Base-by-base conservation (phyloP, 1,140 invertebrate genomes). In the Muscidifurax raptorellus region DNA sequence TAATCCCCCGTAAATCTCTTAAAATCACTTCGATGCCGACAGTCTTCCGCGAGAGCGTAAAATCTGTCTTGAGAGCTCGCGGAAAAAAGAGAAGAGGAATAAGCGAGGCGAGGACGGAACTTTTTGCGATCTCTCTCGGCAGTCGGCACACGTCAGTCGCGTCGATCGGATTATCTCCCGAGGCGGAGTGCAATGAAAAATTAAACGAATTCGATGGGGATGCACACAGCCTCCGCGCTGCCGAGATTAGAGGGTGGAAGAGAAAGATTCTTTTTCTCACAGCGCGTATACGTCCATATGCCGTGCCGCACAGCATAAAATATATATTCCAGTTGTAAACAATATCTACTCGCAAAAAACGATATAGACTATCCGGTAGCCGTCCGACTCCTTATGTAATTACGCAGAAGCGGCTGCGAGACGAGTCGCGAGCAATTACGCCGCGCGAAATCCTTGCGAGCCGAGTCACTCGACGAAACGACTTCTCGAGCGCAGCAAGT, bases 121-220 rank as follows among this genome's bases (percentile, higher is more conserved):
- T 18, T 79, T 67, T 66, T 30, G 3, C 18, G 9, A 40, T 82
- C 28, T 59, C 28, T 59, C n/a, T 82, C 40, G 15, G 12, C 66
- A 59, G 52, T 59, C 52, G 15, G 25, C 25, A 52, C 67, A 71
- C 36, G 27, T 71, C 40, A 71, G 27, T 44, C n/a, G 36, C n/a
- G 32, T 52, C 36, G 40, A 72, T 69, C 28, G 59, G 81, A 87
- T 87, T 85, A 85, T 64, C 74, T 47, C 77, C 36, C 36, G 76
- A 44, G n/a, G 47, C n/a, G 72, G 28, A 52, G 28, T 52, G 28
- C 27, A 59, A 86, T 88, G 84, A 89, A 88, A 89, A 88, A 88
- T 88, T 88, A 66, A 87, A 85, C 66, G 80, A 87, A 87, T 89
- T 88, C 85, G 86, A 90, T 88, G 86, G 86, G 84, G 88, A 86